Evolutionary conservation across 2,113 vertebrate species (phyloP), one percentile per base, ranked within the genome.

Genomic region (Cyphomyrus plagiostoma): DNA sequence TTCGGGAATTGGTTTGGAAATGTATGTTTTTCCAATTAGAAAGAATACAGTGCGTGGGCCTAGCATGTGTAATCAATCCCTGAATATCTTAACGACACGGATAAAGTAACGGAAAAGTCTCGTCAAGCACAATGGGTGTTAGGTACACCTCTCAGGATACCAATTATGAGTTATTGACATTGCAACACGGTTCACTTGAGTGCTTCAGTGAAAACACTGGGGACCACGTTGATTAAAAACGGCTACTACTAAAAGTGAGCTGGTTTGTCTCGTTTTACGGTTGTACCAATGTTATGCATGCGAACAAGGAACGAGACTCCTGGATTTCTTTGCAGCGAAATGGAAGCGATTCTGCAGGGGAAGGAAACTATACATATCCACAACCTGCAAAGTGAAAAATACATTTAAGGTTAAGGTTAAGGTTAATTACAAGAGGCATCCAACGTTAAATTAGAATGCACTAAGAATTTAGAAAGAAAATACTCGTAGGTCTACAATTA

Each of bases 381-480:
- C 3, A 48, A 45, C 21, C 23, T 49, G 3, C 19, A 13, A 86
- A 50, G 45, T 49, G 48, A 86, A 86, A 86, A 86, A 50, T 50
- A 86, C 83, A 48, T 48, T n/a, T n/a, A n/a, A n/a, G n/a, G n/a
- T n/a, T n/a, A n/a, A n/a, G n/a, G n/a, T n/a, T 49, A 49, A 85
- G 42, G 48, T 86, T 86, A 50, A 86, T 86, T 86, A 50, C 35
- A 35, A 50, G 48, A 49, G 83, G 48, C 83, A 86, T 86, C 48
- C 83, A 86, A 48, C 83, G n/a, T 86, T 50, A 15, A 49, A 50
- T 86, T 86, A 26, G 39, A 56, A 87, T 87, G 49, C 50, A 35
- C 21, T 56, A 26, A 50, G 3, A 35, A 52, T 87, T 87, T 53
- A 9, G 15, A 17, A 87, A 56, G 26, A 35, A 56, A 56, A 77